These are phyloP conservation scores for Charaxes varanes DNA, from an alignment of 1,140 invertebrate species.

Conservation along the genomic window DNA sequence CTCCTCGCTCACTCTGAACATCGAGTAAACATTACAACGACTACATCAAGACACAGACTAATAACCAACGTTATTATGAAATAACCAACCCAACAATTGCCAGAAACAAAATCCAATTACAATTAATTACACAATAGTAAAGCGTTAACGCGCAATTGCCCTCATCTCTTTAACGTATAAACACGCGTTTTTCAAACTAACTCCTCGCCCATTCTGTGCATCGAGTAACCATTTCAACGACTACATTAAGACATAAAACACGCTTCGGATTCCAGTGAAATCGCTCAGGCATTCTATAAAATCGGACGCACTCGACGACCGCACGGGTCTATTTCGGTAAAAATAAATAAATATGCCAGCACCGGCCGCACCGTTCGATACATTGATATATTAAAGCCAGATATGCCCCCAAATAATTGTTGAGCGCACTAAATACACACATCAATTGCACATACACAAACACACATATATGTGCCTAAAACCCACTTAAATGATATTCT, in stretches of 20 bases:
- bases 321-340: conserved; percentile 66
- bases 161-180: conserved; percentile 4
- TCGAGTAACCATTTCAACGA: conserved; percentile 19
- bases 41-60: no score
- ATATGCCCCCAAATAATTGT: conserved; percentile 5
- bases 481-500: no score
- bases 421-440: no score
- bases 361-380: conserved; percentile 30
- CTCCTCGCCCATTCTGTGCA: neutral
- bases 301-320: conserved; percentile 55
- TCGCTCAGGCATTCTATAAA: conserved; percentile 47
- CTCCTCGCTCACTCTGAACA: no score
- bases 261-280: conserved; percentile 48
- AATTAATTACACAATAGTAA: no score
- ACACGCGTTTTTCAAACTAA: conserved; percentile 3
- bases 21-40: no score
- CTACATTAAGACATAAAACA: conserved; percentile 68
- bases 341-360: conserved; percentile 68
- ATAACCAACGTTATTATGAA: no score
- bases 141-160: neutral
- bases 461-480: no score
- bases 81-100: no score
- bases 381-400: conserved; percentile 21
- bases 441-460: no score
- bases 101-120: no score